Evolutionary conservation across 2,113 vertebrate species (phyloP), one percentile per base, ranked within the genome.

Genomic region (Coptodon rendalli): DNA sequence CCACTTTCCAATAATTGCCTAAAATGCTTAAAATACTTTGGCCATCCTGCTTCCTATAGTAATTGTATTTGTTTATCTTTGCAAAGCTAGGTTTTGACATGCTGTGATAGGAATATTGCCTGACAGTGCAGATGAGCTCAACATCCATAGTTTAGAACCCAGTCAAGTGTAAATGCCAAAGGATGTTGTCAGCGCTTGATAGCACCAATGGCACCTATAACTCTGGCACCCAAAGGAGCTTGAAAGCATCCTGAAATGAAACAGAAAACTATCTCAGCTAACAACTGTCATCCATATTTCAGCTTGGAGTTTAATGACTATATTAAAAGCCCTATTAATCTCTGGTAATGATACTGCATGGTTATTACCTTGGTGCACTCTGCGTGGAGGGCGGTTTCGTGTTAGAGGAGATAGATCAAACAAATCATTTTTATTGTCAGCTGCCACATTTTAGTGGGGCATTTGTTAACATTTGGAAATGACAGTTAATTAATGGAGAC

Each of bases 281-380:
- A 92, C 85, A 87, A 94, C 89, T 86, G 91, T 90, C 94, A 83
- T 87, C 91, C 82, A 86, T 89, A 90, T 94, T 90, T 95, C 89
- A 84, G 87, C 89, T 88, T 84, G 86, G 83, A 50, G 66, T 91
- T 95, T 94, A 95, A 95, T 86, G 93, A 91, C 87, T 82, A 9
- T 81, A 93, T 95, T 94, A 92, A 94, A 90, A 92, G 94, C 80
- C 87, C 87, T 88, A 92, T 95, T 94, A 95, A 95, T 95, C 94
- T 93, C 81, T 59, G 83, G 89, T 92, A 92, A 95, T 91, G 91
- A 91, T 87, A 89, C 87, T 81, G 91, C 87, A 36, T 78, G 88
- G 89, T 91, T 92, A 93, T 94, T 94, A 91, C 89, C 88, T 83
- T 24, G 80, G 82, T 83, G 90, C 88, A 59, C 86, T 78, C 14